Evolutionary conservation across 2,113 vertebrate genomes (phyloP), one percentile per base, ranked within the genome.

Genomic region (Clarias gariepinus): DNA sequence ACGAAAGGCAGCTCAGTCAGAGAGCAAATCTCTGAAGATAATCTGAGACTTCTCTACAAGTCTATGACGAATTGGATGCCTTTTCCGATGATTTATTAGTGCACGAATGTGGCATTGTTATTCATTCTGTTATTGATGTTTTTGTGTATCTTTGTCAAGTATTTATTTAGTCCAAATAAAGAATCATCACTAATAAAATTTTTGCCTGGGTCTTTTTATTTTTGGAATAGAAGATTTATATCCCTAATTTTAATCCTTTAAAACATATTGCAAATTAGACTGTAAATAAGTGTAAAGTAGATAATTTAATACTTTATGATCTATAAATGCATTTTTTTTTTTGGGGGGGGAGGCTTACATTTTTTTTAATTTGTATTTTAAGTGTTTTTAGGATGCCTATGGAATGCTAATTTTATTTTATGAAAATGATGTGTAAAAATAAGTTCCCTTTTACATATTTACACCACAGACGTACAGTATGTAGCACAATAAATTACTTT

Each of bases 161-260:
- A 90, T 94, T 92, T 93, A 90, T 92, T 90, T 90, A 85, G 89
- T 92, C 55, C 41, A 89, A 95, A 94, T 95, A 95, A 95, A 95
- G 66, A 85, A 73, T 16, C 91, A 86, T 92, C 33, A 88, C 86
- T 85, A 89, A 92, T 77, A n/a, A 30, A 58, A 25, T 73, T 33
- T 76, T 47, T 21, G 53, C 85, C 87, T 73, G 85, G 7, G 16
- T 89, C 23, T 71, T 33, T 83, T 4, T 79, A 85, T 83, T 52
- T 66, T 33, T 74, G 4, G 41, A 71, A 30, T 30, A 68, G 11
- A 11, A 73, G 33, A 41, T 41, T 41, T 11, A 2, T 36, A 2
- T 36, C 33, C 3, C 33, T 2, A 36, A 36, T 36, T 36, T 36
- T 36, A 36, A 36, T 36, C 33, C 1, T 36, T 36, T 36, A n/a